phyloP scores from a whole-genome alignment of 37 sponge, comb jelly and placozoan genomes.

The Axinella damicornis region DNA sequence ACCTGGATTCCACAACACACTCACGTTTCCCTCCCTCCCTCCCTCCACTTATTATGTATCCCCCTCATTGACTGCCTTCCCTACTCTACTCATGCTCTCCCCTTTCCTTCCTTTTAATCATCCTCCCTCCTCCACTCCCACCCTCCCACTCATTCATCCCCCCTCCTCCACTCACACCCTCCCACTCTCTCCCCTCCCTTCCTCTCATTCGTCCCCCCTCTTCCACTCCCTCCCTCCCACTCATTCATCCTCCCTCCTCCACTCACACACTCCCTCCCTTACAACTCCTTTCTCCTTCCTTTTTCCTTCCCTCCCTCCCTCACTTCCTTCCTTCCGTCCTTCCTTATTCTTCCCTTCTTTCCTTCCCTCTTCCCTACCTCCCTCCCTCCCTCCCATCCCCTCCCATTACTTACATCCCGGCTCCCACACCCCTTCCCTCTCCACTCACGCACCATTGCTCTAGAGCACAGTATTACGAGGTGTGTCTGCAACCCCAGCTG shows the following conservation, averaged over 20 bases:
- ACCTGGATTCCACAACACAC: too few species aligned
- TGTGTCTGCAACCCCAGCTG: slow-evolving; percentile 75
- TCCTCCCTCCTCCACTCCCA: too few species aligned
- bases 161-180: not conserved
- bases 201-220: not conserved
- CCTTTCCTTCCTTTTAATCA: too few species aligned
- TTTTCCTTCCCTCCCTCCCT: too few species aligned
- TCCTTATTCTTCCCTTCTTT: not conserved
- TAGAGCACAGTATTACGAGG: slow-evolving; percentile 20
- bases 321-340: too few species aligned
- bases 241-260: not conserved
- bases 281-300: not conserved
- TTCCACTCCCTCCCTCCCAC: not conserved
- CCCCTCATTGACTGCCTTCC: too few species aligned
- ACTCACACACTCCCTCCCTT: too few species aligned
- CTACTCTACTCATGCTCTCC: too few species aligned
- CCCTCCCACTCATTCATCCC: too few species aligned
- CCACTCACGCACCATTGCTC: not conserved
- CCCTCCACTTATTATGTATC: too few species aligned
- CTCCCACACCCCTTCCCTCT: not conserved
- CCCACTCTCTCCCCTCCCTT: not conserved
- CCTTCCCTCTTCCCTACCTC: not conserved
- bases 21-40: too few species aligned
- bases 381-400: not conserved
- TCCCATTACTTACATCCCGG: not conserved